phyloP scores from a whole-genome alignment of 2,113 vertebrate species.

The Chloropsis hardwickii region DNA sequence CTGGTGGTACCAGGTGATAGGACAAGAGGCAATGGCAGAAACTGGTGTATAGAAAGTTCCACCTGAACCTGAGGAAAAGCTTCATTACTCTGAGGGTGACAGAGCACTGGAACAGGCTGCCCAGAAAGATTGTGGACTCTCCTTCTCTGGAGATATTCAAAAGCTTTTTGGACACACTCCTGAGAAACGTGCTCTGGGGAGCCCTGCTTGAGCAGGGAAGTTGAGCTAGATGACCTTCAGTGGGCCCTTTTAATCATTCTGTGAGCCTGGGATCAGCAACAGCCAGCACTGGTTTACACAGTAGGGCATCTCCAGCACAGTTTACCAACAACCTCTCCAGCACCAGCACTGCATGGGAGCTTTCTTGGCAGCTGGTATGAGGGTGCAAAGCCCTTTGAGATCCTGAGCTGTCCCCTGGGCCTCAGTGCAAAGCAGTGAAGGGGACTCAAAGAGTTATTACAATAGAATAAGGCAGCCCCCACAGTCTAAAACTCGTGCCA shows the following conservation, averaged over 20 bases:
- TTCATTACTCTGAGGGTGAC: not conserved
- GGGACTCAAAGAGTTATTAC: not conserved
- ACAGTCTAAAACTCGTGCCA: not conserved
- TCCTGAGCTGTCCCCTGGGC: accelerated
- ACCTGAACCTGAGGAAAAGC: not conserved
- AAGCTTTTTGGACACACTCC: not conserved
- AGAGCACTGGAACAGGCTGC: not conserved
- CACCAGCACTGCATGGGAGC: accelerated
- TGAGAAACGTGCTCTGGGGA: accelerated
- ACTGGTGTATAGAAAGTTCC: not conserved
- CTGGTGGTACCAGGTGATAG: not conserved
- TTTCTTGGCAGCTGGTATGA: not conserved
- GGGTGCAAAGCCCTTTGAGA: not conserved
- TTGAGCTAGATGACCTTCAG: not conserved
- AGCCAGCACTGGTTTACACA: accelerated
- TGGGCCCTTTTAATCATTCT: not conserved
- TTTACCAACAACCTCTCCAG: not conserved
- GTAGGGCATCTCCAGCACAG: not conserved
- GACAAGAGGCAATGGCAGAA: not conserved
- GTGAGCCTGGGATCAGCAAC: not conserved
- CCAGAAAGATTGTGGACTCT: not conserved
- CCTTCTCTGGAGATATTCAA: not conserved
- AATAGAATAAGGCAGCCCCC: not conserved
- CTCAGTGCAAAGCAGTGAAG: not conserved
- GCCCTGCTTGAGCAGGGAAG: not conserved